Evolutionary conservation across 1,140 invertebrate genomes (phyloP).

Genomic region (Danaus plexippus): DNA sequence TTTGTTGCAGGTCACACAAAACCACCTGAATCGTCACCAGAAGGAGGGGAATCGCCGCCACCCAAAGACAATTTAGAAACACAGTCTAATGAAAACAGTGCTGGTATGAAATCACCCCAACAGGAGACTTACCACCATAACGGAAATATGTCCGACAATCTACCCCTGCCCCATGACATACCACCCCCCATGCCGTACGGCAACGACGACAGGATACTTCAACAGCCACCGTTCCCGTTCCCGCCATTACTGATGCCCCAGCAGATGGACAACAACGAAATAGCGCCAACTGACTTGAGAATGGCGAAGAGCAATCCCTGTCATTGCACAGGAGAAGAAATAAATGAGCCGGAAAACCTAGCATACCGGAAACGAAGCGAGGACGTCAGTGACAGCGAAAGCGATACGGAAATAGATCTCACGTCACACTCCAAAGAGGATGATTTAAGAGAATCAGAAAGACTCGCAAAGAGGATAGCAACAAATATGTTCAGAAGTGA

Average conservation of each 20-base stretch:
- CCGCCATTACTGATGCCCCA: slow-evolving; percentile 48
- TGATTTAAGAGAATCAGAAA: slow-evolving; percentile 57
- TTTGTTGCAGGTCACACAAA: slow-evolving; percentile 40
- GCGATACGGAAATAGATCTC: slow-evolving; percentile 68
- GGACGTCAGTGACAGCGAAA: slow-evolving; percentile 58
- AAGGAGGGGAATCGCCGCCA: slow-evolving; percentile 49
- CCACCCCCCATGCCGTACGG: slow-evolving; percentile 38
- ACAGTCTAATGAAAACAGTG: slow-evolving; percentile 33
- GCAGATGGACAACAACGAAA: slow-evolving; percentile 42
- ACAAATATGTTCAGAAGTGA: slow-evolving; percentile 61
- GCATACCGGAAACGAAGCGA: slow-evolving; percentile 46
- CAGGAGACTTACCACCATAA: slow-evolving; percentile 49
- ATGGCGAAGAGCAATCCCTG: slow-evolving; percentile 42
- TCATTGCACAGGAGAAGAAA: slow-evolving; percentile 38
- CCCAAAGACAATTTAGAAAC: slow-evolving; percentile 52
- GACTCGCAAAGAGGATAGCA: slow-evolving; percentile 58
- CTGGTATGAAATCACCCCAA: slow-evolving; percentile 47
- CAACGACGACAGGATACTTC: slow-evolving; percentile 46
- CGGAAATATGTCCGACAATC: slow-evolving; percentile 33
- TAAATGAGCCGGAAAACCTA: slow-evolving; percentile 52
- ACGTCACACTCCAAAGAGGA: slow-evolving; percentile 69
- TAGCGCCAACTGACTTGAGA: slow-evolving; percentile 59
- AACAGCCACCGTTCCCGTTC: slow-evolving; percentile 51
- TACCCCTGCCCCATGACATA: slow-evolving; percentile 39
- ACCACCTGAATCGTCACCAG: slow-evolving; percentile 57